Evolutionary conservation across 2,888 invertebrate genomes (phyloP), one percentile per base, ranked within the genome.

Genomic region (Lacanobia oleracea): DNA sequence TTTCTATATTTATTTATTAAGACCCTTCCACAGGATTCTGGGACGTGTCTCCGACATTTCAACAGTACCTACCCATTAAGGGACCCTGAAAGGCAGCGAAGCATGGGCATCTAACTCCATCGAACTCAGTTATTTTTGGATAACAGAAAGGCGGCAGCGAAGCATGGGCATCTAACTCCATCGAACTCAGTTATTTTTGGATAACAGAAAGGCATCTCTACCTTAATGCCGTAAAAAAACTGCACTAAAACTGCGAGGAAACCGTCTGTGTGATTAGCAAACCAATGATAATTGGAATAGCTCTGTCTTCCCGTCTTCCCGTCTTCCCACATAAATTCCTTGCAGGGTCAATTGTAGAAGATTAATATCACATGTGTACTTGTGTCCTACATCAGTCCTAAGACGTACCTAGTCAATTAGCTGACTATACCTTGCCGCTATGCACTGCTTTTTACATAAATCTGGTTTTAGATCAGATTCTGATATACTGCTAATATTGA

Each of bases 321-420:
- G 1, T 12, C 33, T 56, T 37, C 62, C 62, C 59, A 77, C 50
- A 12, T 50, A n/a, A 64, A 68, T 74, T 74, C 51, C 51, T 56
- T n/a, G 23, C 53, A 61, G 56, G 57, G 57, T 66, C 57, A 73
- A 60, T 68, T 64, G 21, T 56, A 53, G 16, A 54, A 16, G 33
- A 61, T 54, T 62, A 33, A 18, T 43, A 54, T 23, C 37, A 40
- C 16, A 54, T 23, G 16, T 43, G 57, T 48, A 45, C 18, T 59
- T 37, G 18, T 40, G 51, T 45, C 18, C 14, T 63, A 45, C 18
- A 48, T 23, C 14, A 27, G 51, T 45, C 18, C 14, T 63, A 14
- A 63, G 72, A 33, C 43, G 48, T 77, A n/a, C n/a, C n/a, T n/a
- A 63, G 23, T 57, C 75, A 56, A 67, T 74, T 54, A 67, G 50